Base-by-base conservation (phyloP, 2,113 vertebrate genomes). In the Thamnaconus septentrionalis region DNA sequence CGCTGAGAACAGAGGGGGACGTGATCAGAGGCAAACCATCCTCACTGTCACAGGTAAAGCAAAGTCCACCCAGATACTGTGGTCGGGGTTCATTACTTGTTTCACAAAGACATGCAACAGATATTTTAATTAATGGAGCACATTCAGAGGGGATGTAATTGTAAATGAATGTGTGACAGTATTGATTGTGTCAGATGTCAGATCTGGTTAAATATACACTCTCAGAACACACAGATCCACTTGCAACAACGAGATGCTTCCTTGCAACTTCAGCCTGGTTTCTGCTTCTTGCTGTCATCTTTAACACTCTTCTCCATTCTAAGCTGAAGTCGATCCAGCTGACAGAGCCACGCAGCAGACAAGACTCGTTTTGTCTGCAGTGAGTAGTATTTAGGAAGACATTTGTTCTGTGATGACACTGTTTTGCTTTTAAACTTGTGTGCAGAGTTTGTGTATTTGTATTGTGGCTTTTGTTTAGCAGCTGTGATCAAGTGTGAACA, bases 1-100 rank as follows among this genome's bases (percentile, higher is more conserved):
- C 4, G 92, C 89, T 41, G 83, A 89, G 75, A 93, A 92, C 71
- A 50, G 64, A 73, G 84, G 85, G 2, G 91, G 91, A 51, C 79
- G 69, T 41, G 85, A 90, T 18, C 82, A 86, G 73, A 88, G 71
- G 69, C 81, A 53, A 0, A 56, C 63, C 6, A 39, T 69, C 18
- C 79, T 92, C 41, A 78, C 39, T 4, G 76, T 92, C 46, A 78
- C 73, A 57, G 88, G 90, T 86, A 61, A 49, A 57, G 56, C 12
- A 0, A 56, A 31, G 18, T 31, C 18, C 18, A 31, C 18, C 18
- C 18, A 31, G 18, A 31, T 31, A 31, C 18, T 31, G 18, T 31
- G 18, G 18, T 31, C 1, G 18, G 18, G 18, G 18, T 31, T 31
- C 18, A 31, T 31, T 31, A 31, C 18, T 1, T 31, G 18, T 31